phyloP scores from a whole-genome alignment of 2,113 vertebrate genomes.

The Aythya baeri region DNA sequence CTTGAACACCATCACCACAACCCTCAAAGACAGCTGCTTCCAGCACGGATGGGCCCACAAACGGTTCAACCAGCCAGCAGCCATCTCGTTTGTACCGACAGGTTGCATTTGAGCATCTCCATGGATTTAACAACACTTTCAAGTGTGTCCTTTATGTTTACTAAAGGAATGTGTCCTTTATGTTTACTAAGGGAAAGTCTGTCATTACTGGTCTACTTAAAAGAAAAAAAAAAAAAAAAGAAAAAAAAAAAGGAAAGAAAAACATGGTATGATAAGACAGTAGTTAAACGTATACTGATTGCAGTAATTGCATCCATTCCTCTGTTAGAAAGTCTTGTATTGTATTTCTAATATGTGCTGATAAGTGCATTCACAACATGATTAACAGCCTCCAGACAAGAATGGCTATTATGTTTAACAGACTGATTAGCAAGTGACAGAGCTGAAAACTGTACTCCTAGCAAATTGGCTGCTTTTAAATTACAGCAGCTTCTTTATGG shows the following conservation, averaged over 20 bases:
- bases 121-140: background rate
- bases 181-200: background rate
- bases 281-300: conserved; percentile 72
- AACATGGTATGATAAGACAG: conserved; percentile 28
- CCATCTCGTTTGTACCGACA: background rate
- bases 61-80: background rate
- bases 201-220: background rate
- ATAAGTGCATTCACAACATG: conserved; percentile 77
- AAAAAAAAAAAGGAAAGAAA: background rate
- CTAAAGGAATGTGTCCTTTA: background rate
- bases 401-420: conserved; percentile 76
- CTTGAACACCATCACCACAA: background rate
- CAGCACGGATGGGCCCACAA: background rate
- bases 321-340: conserved; percentile 56
- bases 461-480: conserved; percentile 74
- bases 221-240: background rate
- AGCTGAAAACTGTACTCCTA: conserved; percentile 32
- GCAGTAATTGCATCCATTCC: conserved; percentile 70
- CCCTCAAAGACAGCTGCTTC: background rate
- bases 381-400: conserved; percentile 77
- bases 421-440: conserved; percentile 74
- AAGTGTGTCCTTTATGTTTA: background rate
- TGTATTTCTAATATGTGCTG: conserved; percentile 72
- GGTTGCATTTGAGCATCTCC: background rate
- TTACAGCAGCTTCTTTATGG: conserved; percentile 60